Base-by-base conservation (phyloP, 1,140 invertebrate species). In the Megathymus violae region DNA sequence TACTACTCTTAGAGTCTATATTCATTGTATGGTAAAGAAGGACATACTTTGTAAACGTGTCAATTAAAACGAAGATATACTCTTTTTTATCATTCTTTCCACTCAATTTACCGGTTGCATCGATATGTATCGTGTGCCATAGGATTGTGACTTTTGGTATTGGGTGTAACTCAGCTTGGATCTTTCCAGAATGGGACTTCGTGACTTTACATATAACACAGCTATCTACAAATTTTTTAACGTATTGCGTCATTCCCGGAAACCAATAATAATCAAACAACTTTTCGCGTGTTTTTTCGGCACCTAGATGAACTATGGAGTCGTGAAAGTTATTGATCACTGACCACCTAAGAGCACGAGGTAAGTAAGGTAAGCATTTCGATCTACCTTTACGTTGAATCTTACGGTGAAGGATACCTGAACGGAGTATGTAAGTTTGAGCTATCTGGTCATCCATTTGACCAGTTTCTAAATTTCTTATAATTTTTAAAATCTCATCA, bases 141-240 rank as follows among this genome's bases (percentile, higher is more conserved):
- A 52, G 63, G 7, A 40, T 14, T 0, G 50, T 31, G 2, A 51
- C 25, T 41, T 70, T 73, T 1, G 59, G 62, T 16, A 74, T 74
- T 3, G 68, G 65, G 27, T 70, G 64, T 9, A 74, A 22, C n/a
- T 62, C 56, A 0, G 19, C 51, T 11, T 71, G 66, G n/a, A 40
- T 9, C 15, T 47, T 63, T 1, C 66, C 68, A 6, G 62, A 64
- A 9, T 70, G 52, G 3, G 58, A 41, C 31, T 74, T 77, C 3
- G 62, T 40, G n/a, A 67, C 9, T 17, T 60, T 74, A 60, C 74
- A 74, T 13, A 59, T 71, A 0, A 74, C 38, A 31, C 71, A 74
- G 34, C 59, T 70, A 15, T 71, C 64, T 5, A 77, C 64, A 17
- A 71, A 74, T 25, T 71, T 71, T 3, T 44, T 52, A 0, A 73